Percentiles rank a stretch among this genome's conserved stretches.
phyloP scores from a whole-genome alignment of 2,888 invertebrate genomes.

The Clistopyga incitator region DNA sequence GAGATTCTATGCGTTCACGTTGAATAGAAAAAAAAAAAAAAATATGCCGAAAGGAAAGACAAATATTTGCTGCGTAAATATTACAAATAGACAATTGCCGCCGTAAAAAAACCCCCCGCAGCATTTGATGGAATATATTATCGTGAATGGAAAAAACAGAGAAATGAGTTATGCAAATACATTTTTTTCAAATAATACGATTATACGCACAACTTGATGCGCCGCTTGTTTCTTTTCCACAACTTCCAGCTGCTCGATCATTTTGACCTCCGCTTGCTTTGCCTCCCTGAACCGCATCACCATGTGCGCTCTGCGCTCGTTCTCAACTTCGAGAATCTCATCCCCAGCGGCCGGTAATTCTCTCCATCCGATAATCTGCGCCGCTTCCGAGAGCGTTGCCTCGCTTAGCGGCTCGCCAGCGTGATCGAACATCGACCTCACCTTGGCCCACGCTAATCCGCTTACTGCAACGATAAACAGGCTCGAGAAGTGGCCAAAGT shows the following conservation, averaged over 20 bases:
- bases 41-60: not conserved
- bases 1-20: not conserved
- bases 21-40: not conserved
- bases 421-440: slow-evolving; percentile 92
- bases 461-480: slow-evolving; percentile 87
- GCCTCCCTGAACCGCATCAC: slow-evolving; percentile 89
- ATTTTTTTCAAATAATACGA: not conserved
- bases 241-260: slow-evolving; percentile 86
- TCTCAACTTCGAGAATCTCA: slow-evolving; percentile 92
- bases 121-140: too few relatives aligned
- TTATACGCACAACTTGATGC: slow-evolving; percentile 85
- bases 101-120: not conserved
- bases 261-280: slow-evolving; percentile 87
- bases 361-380: slow-evolving; percentile 96
- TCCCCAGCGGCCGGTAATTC: slow-evolving; percentile 96
- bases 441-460: slow-evolving; percentile 93
- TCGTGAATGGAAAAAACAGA: too few relatives aligned
- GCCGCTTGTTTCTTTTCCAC: slow-evolving; percentile 89
- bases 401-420: slow-evolving; percentile 88
- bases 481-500: not conserved
- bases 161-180: too few relatives aligned
- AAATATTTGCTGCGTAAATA: not conserved
- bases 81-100: not conserved
- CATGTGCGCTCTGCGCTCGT: slow-evolving; percentile 89
- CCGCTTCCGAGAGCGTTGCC: slow-evolving; percentile 93